Base-by-base conservation (phyloP, 2,888 invertebrate genomes). In the Rhamphomyia laevipes region DNA sequence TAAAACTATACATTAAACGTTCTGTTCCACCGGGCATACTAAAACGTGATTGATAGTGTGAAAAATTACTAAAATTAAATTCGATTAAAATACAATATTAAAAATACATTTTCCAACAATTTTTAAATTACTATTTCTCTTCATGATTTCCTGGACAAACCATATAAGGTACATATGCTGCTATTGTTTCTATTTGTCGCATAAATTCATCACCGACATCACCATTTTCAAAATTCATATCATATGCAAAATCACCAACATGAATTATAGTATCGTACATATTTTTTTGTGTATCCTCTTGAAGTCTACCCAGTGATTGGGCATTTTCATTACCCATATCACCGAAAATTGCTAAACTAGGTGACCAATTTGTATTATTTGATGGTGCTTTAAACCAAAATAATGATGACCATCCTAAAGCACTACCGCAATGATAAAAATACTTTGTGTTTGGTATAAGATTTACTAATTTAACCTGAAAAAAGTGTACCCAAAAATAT, bases 241-340 rank as follows among this genome's bases (percentile, higher is more conserved):
- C 90, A 69, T 95, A 95, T 0, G 93, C 95, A 72, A 95, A 92
- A 74, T 95, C 95, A 0, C 93, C 93, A 38, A 94, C 88, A 73
- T 95, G 95, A 48, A 95, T 77, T 47, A 91, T 80, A 50, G 87
- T 80, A 75, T 95, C 90, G 67, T 91, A 93, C 64, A 82, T 71
- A 16, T 81, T 84, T 35, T 77, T 74, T 62, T 90, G 84, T 0
- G 86, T 78, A 63, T 95, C 93, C 61, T 84, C 76, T 72, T 93
- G 92, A 10, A 97, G 71, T 55, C 87, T 77, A 0, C 84, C 78
- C 51, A 96, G 73, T 1, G 94, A 90, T 70, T 79, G 73, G 1
- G 93, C 91, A 70, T 95, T 95, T 59, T 82, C 83, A 63, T 87
- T 88, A 27, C 96, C 96, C 86, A 97, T 83, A 66, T 96, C 96